phyloP scores from a whole-genome alignment of 2,113 vertebrate species.

The Stomatorhinus ivindoensis region DNA sequence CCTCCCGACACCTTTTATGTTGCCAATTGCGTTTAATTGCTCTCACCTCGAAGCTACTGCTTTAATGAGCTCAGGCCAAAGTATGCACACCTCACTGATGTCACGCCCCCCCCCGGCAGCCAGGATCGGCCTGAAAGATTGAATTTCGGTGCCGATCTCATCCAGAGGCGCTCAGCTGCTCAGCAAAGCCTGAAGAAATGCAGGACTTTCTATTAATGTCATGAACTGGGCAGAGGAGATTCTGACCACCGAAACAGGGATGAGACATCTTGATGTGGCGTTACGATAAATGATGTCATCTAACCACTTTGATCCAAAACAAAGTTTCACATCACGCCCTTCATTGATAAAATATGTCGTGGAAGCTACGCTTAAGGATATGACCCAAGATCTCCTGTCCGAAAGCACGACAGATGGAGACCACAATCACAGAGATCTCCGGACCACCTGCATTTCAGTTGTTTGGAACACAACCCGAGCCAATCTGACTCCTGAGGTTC shows the following conservation, averaged over 20 bases:
- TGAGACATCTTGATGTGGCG: not conserved
- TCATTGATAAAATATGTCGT: not conserved
- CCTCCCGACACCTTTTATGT: not conserved
- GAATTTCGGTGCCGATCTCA: not conserved
- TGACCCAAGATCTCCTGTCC: not conserved
- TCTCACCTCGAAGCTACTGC: not conserved
- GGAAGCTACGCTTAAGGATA: not conserved
- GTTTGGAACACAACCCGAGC: not conserved
- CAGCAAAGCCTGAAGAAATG: not conserved
- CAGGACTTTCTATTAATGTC: not conserved
- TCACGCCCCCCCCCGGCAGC: not conserved
- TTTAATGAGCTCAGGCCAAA: not conserved
- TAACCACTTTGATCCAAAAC: not conserved
- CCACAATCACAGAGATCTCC: not conserved
- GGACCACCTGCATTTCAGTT: not conserved
- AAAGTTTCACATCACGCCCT: not conserved
- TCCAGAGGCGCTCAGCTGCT: not conserved
- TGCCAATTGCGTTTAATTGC: not conserved
- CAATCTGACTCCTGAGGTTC: not conserved
- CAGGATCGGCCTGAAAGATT: not conserved
- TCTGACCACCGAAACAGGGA: not conserved
- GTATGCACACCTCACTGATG: not conserved
- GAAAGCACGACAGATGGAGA: not conserved
- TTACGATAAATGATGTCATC: not conserved
- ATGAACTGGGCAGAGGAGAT: not conserved